Conservation (phyloP, 2,888 invertebrate species). For the Cephus pulcher region DNA sequence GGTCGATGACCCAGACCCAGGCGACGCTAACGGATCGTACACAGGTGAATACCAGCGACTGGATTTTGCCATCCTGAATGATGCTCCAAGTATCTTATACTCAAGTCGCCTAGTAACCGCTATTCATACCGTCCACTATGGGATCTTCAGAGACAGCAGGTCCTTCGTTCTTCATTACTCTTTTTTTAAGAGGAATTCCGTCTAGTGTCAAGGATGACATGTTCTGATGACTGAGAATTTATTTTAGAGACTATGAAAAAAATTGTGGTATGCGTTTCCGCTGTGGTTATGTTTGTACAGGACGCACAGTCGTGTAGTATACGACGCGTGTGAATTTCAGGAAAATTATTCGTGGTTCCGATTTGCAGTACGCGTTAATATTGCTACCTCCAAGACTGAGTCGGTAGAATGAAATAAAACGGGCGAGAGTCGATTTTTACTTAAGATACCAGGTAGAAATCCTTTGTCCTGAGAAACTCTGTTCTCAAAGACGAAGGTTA, state of each 20-base stretch:
- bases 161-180: neutral
- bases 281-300: neutral
- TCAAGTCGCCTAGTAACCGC: neutral
- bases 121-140: neutral
- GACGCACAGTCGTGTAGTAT: neutral
- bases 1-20: constrained; percentile 47
- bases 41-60: constrained; percentile 18
- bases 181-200: neutral
- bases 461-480: neutral
- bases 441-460: neutral
- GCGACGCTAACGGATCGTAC: constrained; percentile 44
- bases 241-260: neutral
- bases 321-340: neutral
- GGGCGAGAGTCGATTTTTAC: neutral
- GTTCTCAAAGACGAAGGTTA: neutral
- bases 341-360: neutral
- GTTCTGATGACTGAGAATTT: neutral
- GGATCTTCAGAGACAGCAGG: neutral
- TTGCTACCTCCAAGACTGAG: neutral
- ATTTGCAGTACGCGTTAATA: neutral
- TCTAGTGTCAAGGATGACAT: neutral
- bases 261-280: neutral
- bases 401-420: neutral
- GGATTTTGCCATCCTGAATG: constrained; percentile 14
- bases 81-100: neutral